phyloP scores from a whole-genome alignment of 30 jellyfish, hydroid and myxozoan genomes.

The Phacellophora camtschatica region DNA sequence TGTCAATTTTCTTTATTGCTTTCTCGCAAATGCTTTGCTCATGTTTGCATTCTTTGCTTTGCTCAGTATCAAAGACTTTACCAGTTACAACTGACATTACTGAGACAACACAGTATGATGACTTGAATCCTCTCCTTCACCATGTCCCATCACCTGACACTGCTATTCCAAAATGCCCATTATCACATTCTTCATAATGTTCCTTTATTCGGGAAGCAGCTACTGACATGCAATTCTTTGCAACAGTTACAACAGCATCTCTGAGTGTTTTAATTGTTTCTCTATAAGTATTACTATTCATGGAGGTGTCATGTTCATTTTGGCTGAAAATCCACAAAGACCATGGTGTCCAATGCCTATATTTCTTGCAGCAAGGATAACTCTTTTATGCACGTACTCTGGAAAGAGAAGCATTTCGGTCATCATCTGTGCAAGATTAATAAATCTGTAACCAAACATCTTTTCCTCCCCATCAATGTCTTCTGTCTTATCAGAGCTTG shows the following conservation, averaged over 20 bases:
- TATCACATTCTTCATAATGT: background rate
- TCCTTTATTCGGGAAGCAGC: background rate
- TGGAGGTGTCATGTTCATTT: constrained; percentile 8
- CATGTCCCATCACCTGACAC: constrained; percentile 43
- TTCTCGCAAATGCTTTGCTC: too few species aligned
- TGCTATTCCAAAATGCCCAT: background rate
- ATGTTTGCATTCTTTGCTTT: too few species aligned
- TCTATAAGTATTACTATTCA: background rate
- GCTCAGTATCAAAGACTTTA: constrained; percentile 7
- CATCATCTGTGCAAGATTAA: too few species aligned
- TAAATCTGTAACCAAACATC: too few species aligned
- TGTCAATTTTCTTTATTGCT: too few species aligned
- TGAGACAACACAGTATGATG: constrained; percentile 11
- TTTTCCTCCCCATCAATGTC: too few species aligned
- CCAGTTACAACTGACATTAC: constrained; percentile 9
- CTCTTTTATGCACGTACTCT: background rate
- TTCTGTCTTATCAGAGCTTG: too few species aligned
- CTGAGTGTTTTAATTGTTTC: background rate
- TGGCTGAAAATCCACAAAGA: background rate
- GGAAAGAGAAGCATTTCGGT: too few species aligned
- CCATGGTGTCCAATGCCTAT: constrained; percentile 10
- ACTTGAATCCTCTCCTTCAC: constrained; percentile 25
- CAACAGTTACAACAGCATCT: background rate
- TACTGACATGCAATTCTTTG: background rate
- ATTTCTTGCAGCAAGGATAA: background rate